These are phyloP conservation scores for Vireo griseus DNA, from an alignment of 2,797 vertebrate genomes.

Conservation along the genomic window DNA sequence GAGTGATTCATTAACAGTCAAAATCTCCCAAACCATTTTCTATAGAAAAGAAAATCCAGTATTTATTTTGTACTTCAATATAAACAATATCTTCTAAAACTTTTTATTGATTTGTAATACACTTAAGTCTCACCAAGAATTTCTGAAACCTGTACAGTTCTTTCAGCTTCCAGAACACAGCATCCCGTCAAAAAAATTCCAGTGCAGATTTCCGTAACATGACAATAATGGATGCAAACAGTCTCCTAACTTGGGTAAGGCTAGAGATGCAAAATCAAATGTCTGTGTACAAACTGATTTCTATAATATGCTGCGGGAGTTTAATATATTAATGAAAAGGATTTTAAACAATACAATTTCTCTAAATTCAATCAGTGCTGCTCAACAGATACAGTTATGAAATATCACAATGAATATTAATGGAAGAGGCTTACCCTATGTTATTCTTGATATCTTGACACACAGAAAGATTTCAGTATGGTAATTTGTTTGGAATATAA, in stretches of 20 bases:
- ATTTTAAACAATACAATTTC: slow-evolving; percentile 30
- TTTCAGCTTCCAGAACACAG: background rate
- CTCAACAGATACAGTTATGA: background rate
- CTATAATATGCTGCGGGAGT: background rate
- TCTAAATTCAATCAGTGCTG: slow-evolving; percentile 31
- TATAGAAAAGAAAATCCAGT: background rate
- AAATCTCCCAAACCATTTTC: background rate
- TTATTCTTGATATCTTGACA: background rate
- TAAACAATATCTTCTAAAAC: background rate
- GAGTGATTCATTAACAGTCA: slow-evolving; percentile 3
- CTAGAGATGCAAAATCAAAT: background rate
- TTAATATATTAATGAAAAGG: slow-evolving; percentile 21
- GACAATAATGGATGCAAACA: background rate
- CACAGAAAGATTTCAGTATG: background rate
- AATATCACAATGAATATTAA: slow-evolving; percentile 25
- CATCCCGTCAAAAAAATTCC: background rate
- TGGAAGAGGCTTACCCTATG: background rate
- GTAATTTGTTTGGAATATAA: background rate
- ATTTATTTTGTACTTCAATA: background rate
- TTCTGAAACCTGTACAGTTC: background rate
- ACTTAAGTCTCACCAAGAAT: background rate
- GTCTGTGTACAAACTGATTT: background rate
- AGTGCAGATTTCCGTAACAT: background rate
- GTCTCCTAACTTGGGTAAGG: background rate
- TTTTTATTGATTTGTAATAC: background rate